phyloP scores from a whole-genome alignment of 2,113 vertebrate genomes.

The Cathartes aura region DNA sequence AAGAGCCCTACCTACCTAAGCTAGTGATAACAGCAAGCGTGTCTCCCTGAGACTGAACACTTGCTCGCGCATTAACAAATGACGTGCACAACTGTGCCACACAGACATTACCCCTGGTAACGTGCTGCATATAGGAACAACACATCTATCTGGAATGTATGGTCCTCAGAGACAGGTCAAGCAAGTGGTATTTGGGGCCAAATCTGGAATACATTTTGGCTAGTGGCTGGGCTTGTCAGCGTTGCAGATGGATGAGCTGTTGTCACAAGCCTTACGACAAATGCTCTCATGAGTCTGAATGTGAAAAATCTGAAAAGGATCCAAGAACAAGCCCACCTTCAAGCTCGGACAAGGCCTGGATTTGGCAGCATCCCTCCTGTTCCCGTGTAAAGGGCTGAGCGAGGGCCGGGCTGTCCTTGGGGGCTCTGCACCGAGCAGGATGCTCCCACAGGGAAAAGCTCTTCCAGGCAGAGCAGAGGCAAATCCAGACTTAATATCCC shows the following conservation, averaged over 20 bases:
- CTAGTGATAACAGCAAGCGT: fast-evolving
- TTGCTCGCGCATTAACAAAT: fast-evolving
- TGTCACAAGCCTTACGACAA: background rate
- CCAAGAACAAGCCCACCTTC: background rate
- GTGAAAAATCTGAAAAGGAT: background rate
- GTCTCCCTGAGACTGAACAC: fast-evolving
- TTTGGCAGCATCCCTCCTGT: background rate
- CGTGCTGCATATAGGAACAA: fast-evolving
- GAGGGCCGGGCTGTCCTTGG: background rate
- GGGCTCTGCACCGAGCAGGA: background rate
- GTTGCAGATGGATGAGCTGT: background rate
- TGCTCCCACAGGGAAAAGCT: background rate
- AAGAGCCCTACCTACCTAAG: fast-evolving
- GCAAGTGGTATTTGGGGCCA: fast-evolving
- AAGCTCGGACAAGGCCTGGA: background rate
- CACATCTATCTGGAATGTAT: fast-evolving
- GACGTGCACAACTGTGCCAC: fast-evolving
- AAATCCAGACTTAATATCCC: background rate
- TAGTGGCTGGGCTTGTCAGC: background rate
- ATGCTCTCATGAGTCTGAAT: background rate
- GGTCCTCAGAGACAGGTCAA: fast-evolving
- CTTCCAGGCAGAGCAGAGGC: background rate
- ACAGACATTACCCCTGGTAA: fast-evolving
- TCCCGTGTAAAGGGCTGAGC: background rate
- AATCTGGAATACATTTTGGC: background rate